Conservation (phyloP, 2,888 invertebrate species). For the Drosophila atripex region DNA sequence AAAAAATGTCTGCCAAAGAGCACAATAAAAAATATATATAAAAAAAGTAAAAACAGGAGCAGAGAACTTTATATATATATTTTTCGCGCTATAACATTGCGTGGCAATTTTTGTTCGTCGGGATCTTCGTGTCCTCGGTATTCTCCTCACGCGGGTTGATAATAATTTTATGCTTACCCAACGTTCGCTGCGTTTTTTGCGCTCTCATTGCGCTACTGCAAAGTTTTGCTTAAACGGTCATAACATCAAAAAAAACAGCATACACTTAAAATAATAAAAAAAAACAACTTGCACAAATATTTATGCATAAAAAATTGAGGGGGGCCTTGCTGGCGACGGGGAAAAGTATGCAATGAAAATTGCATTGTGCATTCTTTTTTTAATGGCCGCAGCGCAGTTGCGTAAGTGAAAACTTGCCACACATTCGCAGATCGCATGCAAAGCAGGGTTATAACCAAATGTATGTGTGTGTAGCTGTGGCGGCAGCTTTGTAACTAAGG, state of each 20-base stretch:
- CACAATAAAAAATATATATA: slow-evolving; percentile 34
- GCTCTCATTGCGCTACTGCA: slow-evolving; percentile 49
- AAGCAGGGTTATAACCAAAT: slow-evolving; percentile 29
- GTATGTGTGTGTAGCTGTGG: slow-evolving; percentile 14
- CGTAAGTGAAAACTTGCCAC: slow-evolving; percentile 67
- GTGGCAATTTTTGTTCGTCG: slow-evolving; percentile 49
- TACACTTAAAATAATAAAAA: slow-evolving; percentile 25
- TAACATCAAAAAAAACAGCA: slow-evolving; percentile 63
- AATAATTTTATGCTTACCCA: slow-evolving; percentile 75
- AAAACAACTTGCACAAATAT: slow-evolving; percentile 40
- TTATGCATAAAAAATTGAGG: slow-evolving; percentile 42
- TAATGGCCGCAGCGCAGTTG: slow-evolving; percentile 48
- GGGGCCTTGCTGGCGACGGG: slow-evolving; percentile 7
- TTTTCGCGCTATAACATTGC: slow-evolving; percentile 71
- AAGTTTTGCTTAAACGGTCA: slow-evolving; percentile 76
- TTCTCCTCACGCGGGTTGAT: slow-evolving; percentile 54
- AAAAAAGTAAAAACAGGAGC: slow-evolving; percentile 31
- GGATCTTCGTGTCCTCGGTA: slow-evolving; percentile 28
- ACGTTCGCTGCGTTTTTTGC: slow-evolving; percentile 54
- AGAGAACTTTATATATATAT: slow-evolving; percentile 68
- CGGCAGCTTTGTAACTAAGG: slow-evolving; percentile 40
- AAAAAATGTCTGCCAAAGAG: slow-evolving; percentile 58
- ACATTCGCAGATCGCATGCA: slow-evolving; percentile 47
- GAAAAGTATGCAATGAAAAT: slow-evolving; percentile 57
- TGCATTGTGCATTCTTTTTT: slow-evolving; percentile 48